Evolutionary conservation across 2,888 invertebrate species (phyloP).

Genomic region (Microctonus brassicae): DNA sequence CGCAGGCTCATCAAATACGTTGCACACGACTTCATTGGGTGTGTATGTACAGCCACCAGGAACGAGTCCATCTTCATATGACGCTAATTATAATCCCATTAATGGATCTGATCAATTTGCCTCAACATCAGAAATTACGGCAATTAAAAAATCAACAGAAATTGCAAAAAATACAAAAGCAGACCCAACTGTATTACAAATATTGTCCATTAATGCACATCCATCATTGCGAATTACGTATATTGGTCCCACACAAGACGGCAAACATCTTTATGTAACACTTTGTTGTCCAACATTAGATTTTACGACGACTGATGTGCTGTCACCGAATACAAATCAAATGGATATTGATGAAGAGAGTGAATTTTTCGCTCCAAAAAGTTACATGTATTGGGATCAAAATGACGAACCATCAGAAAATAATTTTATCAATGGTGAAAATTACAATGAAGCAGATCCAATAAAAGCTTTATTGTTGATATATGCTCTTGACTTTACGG

Average conservation of each 20-base stretch:
- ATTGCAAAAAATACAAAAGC: conserved; percentile 55
- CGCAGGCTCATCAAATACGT: conserved; percentile 63
- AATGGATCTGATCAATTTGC: conserved; percentile 60
- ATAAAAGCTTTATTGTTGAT: conserved; percentile 71
- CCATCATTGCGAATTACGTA: conserved; percentile 59
- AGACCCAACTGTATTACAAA: conserved; percentile 64
- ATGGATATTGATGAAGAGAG: conserved; percentile 68
- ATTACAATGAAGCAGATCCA: conserved; percentile 55
- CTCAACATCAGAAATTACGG: conserved; percentile 61
- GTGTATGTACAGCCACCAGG: conserved; percentile 43
- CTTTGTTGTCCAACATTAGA: conserved; percentile 50
- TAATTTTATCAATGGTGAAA: conserved; percentile 73
- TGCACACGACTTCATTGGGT: conserved; percentile 50
- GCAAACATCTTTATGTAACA: conserved; percentile 62
- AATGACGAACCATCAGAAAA: conserved; percentile 73
- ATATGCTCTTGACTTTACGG: conserved; percentile 73
- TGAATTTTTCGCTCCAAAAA: conserved; percentile 61
- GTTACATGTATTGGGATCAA: conserved; percentile 74
- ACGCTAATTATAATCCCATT: conserved; percentile 64
- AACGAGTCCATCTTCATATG: conserved; percentile 57
- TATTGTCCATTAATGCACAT: conserved; percentile 61
- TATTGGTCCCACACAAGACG: conserved; percentile 60
- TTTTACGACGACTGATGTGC: conserved; percentile 62
- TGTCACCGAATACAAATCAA: conserved; percentile 58
- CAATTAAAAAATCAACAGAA: conserved; percentile 59